A percentile compares a stretch with the other conserved stretches of the same genome.
Evolutionary conservation across 2,113 vertebrate species (phyloP).

Genomic region (Microcebus murinus): DNA sequence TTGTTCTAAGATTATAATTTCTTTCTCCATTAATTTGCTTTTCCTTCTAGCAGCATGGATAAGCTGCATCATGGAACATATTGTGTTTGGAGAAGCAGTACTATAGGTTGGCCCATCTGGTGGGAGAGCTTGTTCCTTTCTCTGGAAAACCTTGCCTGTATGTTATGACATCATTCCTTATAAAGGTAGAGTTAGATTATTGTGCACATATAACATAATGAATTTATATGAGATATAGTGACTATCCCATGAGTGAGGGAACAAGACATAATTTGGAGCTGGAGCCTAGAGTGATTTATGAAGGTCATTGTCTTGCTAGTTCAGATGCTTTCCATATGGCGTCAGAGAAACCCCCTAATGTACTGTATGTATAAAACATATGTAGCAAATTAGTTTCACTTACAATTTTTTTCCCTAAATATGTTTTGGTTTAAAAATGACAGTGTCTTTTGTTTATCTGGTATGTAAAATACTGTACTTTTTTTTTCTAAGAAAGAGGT

Average conservation of each 20-base stretch:
- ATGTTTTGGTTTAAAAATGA: conserved; percentile 83
- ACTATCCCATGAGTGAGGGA: conserved; percentile 85
- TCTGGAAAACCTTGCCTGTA: conserved; percentile 61
- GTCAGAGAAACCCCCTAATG: conserved; percentile 82
- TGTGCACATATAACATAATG: conserved; percentile 77
- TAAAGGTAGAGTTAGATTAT: conserved; percentile 83
- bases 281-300: conserved; percentile 89
- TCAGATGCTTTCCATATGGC: conserved; percentile 91
- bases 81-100: neutral
- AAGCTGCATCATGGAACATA: neutral
- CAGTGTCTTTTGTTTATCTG: conserved; percentile 81
- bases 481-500: conserved; percentile 63
- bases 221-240: conserved; percentile 83
- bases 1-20: neutral
- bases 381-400: conserved; percentile 86
- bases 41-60: neutral
- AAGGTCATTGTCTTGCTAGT: conserved; percentile 87
- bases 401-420: conserved; percentile 77
- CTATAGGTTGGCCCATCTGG: conserved; percentile 69
- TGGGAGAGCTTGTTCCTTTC: conserved; percentile 67
- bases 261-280: conserved; percentile 86
- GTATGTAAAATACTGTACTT: conserved; percentile 60
- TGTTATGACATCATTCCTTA: conserved; percentile 85
- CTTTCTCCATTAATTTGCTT: conserved; percentile 20
- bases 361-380: conserved; percentile 86